A percentile compares a stretch with the other conserved stretches of the same genome.
phyloP scores from a whole-genome alignment of 2,113 vertebrate species.

The Physeter macrocephalus region DNA sequence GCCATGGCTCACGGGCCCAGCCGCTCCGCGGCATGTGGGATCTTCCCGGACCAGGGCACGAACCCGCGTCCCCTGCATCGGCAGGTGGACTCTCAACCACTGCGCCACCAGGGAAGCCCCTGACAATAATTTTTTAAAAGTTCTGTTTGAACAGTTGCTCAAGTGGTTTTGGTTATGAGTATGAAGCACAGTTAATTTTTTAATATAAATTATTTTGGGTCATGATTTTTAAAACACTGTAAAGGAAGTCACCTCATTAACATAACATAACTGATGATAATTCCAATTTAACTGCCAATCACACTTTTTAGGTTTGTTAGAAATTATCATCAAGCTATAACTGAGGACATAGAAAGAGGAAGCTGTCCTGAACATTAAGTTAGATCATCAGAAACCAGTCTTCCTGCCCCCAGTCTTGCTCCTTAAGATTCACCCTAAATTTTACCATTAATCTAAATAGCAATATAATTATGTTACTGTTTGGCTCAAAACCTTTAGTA shows the following conservation, averaged over 20 bases:
- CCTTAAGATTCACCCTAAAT: neutral
- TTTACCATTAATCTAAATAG: slow-evolving; percentile 19
- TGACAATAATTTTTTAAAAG: neutral
- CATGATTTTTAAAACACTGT: neutral
- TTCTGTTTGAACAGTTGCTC: neutral
- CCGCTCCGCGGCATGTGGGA: no score
- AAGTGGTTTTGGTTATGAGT: neutral
- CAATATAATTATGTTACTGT: neutral
- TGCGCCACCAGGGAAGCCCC: no score
- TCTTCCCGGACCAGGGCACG: no score
- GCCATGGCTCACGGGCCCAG: no score
- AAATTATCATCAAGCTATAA: neutral
- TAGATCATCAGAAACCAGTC: neutral
- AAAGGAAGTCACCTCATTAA: neutral
- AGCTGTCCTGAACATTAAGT: neutral
- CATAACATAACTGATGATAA: neutral
- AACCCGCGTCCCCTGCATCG: no score
- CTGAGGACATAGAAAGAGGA: neutral
- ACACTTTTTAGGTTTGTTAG: neutral
- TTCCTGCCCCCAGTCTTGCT: neutral
- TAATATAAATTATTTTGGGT: neutral
- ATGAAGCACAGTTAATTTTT: neutral
- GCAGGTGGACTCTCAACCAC: no score
- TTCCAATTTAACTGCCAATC: neutral
- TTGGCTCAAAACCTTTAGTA: neutral